These are phyloP conservation scores for Bagarius yarrelli DNA, from an alignment of 2,113 vertebrate genomes.

Conservation along the genomic window DNA sequence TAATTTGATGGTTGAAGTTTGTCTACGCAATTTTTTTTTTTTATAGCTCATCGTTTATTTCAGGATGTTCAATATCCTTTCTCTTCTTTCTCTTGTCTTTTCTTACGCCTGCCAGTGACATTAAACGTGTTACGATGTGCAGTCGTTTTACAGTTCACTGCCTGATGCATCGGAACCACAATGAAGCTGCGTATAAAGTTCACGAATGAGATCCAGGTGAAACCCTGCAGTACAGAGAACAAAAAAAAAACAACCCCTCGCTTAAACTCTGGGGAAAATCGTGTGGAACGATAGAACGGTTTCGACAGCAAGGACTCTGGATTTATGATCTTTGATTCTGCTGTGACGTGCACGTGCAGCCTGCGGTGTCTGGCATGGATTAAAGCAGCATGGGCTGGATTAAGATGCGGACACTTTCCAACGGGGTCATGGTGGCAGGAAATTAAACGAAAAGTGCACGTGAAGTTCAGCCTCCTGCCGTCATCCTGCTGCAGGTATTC, in stretches of 20 bases:
- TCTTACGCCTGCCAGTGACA: background rate
- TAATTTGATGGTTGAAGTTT: background rate
- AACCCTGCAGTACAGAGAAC: conserved; percentile 10
- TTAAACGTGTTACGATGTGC: conserved; percentile 11
- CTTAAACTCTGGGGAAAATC: conserved; percentile 10
- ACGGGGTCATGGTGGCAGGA: conserved; percentile 5
- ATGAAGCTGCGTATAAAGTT: conserved; percentile 29
- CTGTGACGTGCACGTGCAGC: background rate
- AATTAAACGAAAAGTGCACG: conserved; percentile 11
- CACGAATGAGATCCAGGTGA: conserved; percentile 39
- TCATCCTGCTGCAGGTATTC: conserved; percentile 12
- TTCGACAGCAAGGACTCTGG: conserved; percentile 19
- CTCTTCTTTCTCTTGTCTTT: background rate
- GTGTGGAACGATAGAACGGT: conserved; percentile 13
- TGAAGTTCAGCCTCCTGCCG: conserved; percentile 23
- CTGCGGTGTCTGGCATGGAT: conserved; percentile 22
- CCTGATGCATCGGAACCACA: conserved; percentile 26
- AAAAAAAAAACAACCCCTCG: background rate
- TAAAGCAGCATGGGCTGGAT: conserved; percentile 18
- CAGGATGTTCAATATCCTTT: background rate
- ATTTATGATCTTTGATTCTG: conserved; percentile 39
- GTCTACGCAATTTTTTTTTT: background rate
- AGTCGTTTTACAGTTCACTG: conserved; percentile 27
- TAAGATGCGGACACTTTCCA: background rate
- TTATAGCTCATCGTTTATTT: background rate